phyloP scores from a whole-genome alignment of 2,113 vertebrate species.

The Rhynchomys soricoides region DNA sequence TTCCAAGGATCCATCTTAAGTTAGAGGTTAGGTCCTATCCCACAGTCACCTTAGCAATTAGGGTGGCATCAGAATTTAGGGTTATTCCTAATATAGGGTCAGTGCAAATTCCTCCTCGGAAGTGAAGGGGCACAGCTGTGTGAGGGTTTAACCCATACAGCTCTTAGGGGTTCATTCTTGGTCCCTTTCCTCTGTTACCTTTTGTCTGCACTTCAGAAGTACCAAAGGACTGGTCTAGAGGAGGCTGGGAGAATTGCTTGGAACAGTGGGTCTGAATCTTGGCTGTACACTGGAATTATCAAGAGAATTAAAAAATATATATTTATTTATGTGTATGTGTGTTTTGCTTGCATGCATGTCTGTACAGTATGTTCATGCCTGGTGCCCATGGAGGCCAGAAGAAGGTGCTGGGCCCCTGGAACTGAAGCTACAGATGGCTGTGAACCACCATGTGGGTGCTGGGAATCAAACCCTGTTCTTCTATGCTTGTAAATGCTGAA shows the following conservation, averaged over 20 bases:
- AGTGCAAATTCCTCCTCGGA: not conserved
- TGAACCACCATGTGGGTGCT: not conserved
- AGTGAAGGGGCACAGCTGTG: not conserved
- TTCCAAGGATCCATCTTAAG: conserved; percentile 40
- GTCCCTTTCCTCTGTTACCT: not conserved
- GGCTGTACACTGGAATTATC: not conserved
- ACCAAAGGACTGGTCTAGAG: not conserved
- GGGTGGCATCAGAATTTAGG: not conserved
- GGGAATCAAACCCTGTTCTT: not conserved
- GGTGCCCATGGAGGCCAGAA: not conserved
- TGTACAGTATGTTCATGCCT: not conserved
- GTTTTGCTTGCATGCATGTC: not conserved
- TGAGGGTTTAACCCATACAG: not conserved
- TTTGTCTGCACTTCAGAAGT: conserved; percentile 2
- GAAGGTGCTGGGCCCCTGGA: not conserved
- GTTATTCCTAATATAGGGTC: not conserved
- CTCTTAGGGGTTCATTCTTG: not conserved
- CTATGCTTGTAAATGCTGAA: not conserved
- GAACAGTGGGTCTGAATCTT: not conserved
- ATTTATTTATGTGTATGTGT: not conserved
- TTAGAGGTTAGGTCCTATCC: not conserved
- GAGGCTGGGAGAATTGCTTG: not conserved
- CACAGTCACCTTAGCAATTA: not conserved
- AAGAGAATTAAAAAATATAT: not conserved
- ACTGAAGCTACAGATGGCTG: not conserved